Evolutionary conservation across 2,113 vertebrate genomes (phyloP), one percentile per base, ranked within the genome.

Genomic region (Oxyruncus cristatus): DNA sequence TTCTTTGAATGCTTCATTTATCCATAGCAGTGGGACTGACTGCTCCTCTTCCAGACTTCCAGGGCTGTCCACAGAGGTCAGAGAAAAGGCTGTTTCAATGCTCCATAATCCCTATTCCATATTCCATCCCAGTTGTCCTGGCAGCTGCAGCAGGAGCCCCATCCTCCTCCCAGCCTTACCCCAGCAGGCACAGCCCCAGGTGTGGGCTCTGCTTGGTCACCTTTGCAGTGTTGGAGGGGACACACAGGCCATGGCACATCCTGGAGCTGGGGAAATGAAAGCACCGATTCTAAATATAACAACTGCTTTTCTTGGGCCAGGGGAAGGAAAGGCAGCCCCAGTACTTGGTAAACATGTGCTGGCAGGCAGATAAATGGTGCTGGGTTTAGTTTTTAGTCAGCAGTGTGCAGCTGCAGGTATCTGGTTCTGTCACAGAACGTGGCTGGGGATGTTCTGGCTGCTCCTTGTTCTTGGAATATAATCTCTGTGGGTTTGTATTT

Each of bases 291-390:
- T 88, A 94, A 93, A 95, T 92, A 82, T 49, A 92, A 52, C 39
- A n/a, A n/a, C n/a, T n/a, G 35, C 21, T 49, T 56, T n/a, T 80
- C 61, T 42, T 32, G 18, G 52, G 63, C 30, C 11, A 4, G 42
- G 30, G 84, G 62, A 72, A 82, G 92, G 78, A 59, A 82, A 72
- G 53, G 44, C 58, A 73, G 62, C 62, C 67, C 50, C 50, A 58
- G 65, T 41, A 18, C 85, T 86, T 73, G 24, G 71, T 85, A 90
- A 92, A 89, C 92, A 82, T 63, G 85, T 89, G 91, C 85, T 93
- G 94, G 91, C 95, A 86, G 88, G 91, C 67, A 70, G 47, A 67
- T 71, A 56, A 74, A 73, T 46, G 55, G 78, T 66, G 22, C 85
- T 79, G 88, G 32, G 9, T 96, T 85, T 55, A 39, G 27, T 70